Percentiles rank a stretch among this genome's conserved stretches.
These are phyloP conservation scores for Oscarella lobularis DNA, from an alignment of 37 sponge, comb jelly and placozoan genomes.

Conservation along the genomic window DNA sequence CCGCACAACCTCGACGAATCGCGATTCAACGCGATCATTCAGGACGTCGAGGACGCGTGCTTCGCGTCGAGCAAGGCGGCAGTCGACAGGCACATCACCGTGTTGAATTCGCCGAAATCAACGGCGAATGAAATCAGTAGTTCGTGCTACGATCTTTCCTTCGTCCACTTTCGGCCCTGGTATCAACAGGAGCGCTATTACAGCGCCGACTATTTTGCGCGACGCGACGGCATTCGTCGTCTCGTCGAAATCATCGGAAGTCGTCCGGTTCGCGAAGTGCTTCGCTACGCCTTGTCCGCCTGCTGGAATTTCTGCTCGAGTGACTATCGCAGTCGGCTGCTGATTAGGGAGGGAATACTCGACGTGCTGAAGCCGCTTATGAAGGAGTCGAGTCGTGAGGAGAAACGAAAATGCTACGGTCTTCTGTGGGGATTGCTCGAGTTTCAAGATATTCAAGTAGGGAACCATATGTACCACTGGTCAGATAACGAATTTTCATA, in stretches of 20 bases:
- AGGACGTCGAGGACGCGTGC: background rate
- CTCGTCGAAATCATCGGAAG: background rate
- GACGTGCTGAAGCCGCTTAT: background rate
- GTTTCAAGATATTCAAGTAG: background rate
- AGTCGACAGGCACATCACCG: background rate
- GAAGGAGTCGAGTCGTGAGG: background rate
- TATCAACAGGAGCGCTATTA: constrained; percentile 1
- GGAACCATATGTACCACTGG: too few species aligned
- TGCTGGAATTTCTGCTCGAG: background rate
- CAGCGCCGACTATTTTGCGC: constrained; percentile 1
- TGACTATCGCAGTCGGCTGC: background rate
- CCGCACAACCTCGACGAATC: background rate
- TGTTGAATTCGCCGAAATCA: background rate
- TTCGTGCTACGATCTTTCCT: background rate
- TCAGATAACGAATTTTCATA: background rate
- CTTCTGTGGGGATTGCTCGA: background rate
- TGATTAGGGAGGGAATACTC: background rate
- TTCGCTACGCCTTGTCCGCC: background rate
- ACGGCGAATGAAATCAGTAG: background rate
- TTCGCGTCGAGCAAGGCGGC: background rate
- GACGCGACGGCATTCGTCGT: background rate
- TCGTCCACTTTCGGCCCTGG: background rate
- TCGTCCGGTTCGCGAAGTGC: background rate
- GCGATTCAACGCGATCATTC: background rate
- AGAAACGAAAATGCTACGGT: background rate